Base-by-base conservation (phyloP, 2,888 invertebrate species). In the Cephus nigrinus region DNA sequence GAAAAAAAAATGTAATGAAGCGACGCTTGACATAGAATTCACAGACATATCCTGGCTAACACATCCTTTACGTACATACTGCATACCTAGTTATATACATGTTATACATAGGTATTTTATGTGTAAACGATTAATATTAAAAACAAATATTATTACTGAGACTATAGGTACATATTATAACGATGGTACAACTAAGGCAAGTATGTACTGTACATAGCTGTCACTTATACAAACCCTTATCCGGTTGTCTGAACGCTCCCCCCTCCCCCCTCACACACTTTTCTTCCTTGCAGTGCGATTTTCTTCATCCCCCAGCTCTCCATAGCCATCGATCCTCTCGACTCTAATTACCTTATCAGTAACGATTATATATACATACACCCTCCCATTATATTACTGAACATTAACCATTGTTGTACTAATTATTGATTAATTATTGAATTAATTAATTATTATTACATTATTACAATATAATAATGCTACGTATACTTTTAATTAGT, bases 181-280 rank as follows among this genome's bases (percentile, higher is more conserved):
- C 85, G 85, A 90, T 89, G 90, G 89, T 90, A 90, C 89, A 90
- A 90, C 85, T 88, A 86, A 90, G 88, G 89, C 91, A 89, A 90
- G 88, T 90, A 88, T 91, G 91, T 90, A 90, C 86, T 90, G 90
- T 91, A 91, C 88, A 91, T 90, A 91, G 90, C 89, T 90, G 88
- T 90, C 91, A 88, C 85, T 23, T 55, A 55, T 55, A 55, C 55
- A 55, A 55, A 55, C 23, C 55, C 55, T 55, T 55, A 23, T 55
- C 55, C 23, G 15, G 55, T 55, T 55, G 55, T 2, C 55, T 55
- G 55, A 55, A 55, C 23, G 40, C 40, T 23, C 15, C 9, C 12
- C 12, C 1, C 36, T 4, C 0, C 23, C 15, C 36, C 4, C 4
- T 15, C 40, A 55, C 2, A 23, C 23, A 5, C 23, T 55, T 9